Percentiles rank a stretch among this genome's conserved stretches.
Evolutionary conservation across 2,888 invertebrate species (phyloP).

Genomic region (Margaritifera margaritifera): DNA sequence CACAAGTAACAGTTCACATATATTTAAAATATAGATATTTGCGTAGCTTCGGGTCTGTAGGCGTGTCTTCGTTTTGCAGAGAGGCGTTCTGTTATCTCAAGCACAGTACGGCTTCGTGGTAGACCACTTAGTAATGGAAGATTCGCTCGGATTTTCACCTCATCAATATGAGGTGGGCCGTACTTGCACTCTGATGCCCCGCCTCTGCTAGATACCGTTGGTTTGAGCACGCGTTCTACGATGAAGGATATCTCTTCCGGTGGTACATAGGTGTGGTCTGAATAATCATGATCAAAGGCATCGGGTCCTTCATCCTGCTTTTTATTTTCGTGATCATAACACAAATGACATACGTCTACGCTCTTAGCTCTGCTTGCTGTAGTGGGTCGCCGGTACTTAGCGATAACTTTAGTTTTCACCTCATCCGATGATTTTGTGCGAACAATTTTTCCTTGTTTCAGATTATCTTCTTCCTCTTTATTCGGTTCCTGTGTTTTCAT

Average conservation of each 20-base stretch:
- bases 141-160: slow-evolving; percentile 44
- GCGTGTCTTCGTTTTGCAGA: slow-evolving; percentile 31
- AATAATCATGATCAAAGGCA: slow-evolving; percentile 47
- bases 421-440: slow-evolving; percentile 33
- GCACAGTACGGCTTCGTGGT: slow-evolving; percentile 38
- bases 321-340: slow-evolving; percentile 45
- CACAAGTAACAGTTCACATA: too few relatives aligned
- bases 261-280: slow-evolving; percentile 34
- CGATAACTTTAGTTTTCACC: slow-evolving; percentile 26
- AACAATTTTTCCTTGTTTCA: slow-evolving; percentile 43
- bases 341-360: slow-evolving; percentile 43
- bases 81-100: slow-evolving; percentile 43
- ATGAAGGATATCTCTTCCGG: slow-evolving; percentile 47
- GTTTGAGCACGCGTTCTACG: slow-evolving; percentile 34
- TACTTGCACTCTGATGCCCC: slow-evolving; percentile 22
- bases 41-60: slow-evolving; percentile 26
- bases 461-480: slow-evolving; percentile 33
- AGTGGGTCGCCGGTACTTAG: slow-evolving; percentile 46
- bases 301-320: slow-evolving; percentile 25
- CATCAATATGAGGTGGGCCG: slow-evolving; percentile 37
- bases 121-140: slow-evolving; percentile 49
- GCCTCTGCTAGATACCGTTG: slow-evolving; percentile 34
- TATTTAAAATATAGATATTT: slow-evolving; percentile 24
- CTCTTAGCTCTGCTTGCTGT: slow-evolving; percentile 50
- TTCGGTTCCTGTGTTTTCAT: slow-evolving; percentile 20